phyloP scores from a whole-genome alignment of 2,797 vertebrate species.

The Eupleurogrammus muticus region DNA sequence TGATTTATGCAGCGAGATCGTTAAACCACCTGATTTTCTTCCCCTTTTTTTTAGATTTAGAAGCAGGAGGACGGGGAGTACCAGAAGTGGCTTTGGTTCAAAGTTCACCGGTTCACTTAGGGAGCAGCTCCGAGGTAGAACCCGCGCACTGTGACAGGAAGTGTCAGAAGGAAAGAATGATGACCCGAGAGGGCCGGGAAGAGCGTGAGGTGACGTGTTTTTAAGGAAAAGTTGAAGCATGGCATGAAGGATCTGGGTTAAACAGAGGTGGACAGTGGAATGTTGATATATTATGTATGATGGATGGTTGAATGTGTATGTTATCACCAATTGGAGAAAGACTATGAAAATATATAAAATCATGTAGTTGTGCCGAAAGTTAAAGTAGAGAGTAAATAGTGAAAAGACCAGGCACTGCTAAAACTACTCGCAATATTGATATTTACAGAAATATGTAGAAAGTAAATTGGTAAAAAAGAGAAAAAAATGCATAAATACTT shows the following conservation, averaged over 20 bases:
- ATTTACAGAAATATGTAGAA: too few species aligned
- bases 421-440: background rate
- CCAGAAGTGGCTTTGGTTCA: constrained; percentile 11
- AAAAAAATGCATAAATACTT: too few species aligned
- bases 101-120: constrained; percentile 45
- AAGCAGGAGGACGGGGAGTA: background rate
- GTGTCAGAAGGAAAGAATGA: constrained; percentile 67
- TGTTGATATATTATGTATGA: constrained; percentile 3
- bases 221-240: constrained; percentile 11
- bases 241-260: constrained; percentile 11
- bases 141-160: constrained; percentile 60
- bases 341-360: too few species aligned
- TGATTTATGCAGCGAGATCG: background rate
- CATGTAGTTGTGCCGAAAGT: background rate
- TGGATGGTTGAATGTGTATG: background rate
- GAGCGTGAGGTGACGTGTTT: constrained; percentile 16
- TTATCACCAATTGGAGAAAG: background rate
- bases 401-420: background rate
- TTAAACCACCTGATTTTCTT: background rate
- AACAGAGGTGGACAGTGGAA: constrained; percentile 23
- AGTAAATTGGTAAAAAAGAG: too few species aligned
- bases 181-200: constrained; percentile 37
- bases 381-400: background rate
- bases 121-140: constrained; percentile 44
- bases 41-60: background rate